Conservation (phyloP, 1,140 invertebrate genomes). For the Chelonus insularis region DNA sequence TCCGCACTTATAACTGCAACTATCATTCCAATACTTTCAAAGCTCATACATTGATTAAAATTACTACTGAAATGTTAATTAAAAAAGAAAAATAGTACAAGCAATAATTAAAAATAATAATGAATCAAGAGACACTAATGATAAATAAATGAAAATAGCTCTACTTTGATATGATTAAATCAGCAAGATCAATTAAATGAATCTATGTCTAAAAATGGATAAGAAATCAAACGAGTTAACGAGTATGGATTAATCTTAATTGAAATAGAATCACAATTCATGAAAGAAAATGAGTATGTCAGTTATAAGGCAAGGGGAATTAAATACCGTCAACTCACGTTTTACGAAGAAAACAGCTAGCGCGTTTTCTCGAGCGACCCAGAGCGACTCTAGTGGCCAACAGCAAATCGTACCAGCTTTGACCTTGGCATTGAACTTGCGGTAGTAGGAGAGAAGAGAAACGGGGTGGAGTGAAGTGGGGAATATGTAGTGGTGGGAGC, state of each 20-base stretch:
- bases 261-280: background rate
- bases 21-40: too few relatives aligned
- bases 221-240: background rate
- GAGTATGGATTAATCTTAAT: background rate
- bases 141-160: too few relatives aligned
- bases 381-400: conserved; percentile 45
- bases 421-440: conserved; percentile 59
- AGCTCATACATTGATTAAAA: too few relatives aligned
- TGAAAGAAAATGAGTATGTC: background rate
- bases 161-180: too few relatives aligned
- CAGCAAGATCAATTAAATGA: background rate
- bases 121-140: too few relatives aligned
- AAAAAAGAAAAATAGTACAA: too few relatives aligned
- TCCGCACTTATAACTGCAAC: background rate
- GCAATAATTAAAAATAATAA: too few relatives aligned
- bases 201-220: background rate
- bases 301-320: conserved; percentile 8
- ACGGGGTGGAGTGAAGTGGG: conserved; percentile 9
- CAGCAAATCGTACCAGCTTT: conserved; percentile 46
- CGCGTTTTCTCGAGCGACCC: conserved; percentile 33
- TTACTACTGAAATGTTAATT: too few relatives aligned
- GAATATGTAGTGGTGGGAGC: conserved; percentile 13
- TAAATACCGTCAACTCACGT: background rate
- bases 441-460: conserved; percentile 27
- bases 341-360: conserved; percentile 19